Evolutionary conservation across 1,140 invertebrate genomes (phyloP), one percentile per base, ranked within the genome.

Genomic region (Lordiphosa mommai): DNA sequence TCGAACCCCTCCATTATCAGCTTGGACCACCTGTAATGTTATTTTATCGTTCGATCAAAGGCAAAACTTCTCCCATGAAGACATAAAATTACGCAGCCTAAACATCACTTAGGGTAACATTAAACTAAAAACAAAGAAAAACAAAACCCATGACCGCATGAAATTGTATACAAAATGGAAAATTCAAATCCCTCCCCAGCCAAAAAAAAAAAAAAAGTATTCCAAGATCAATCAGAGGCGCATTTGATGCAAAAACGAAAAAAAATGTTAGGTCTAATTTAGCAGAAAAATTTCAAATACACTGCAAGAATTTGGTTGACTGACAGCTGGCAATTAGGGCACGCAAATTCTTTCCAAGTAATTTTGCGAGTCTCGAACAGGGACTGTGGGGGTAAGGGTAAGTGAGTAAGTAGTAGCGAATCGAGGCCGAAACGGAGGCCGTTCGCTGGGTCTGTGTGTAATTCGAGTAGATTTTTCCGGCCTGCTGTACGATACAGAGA

Each of bases 391-490:
- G 50, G 50, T 52, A 58, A 48, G 34, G 61, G 67, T 66, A 66
- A 55, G 23, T 16, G 20, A 52, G 57, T 27, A 44, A 41, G 32
- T 57, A 34, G 36, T 48, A 44, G 47, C 20, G 20, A 23, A 50
- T 36, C 49, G 40, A 40, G 51, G 40, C 17, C 20, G 48, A 59
- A 63, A 40, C 43, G 37, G 44, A 55, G 52, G 46, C 53, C 12
- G 20, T 23, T 23, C 20, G 20, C 20, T 5, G 20, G 1, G 20
- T 40, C n/a, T 43, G 56, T 59, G 58, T 84, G 76, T 76, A 82
- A 82, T 84, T 72, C 77, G 76, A 82, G 76, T 84, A 60, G 61
- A 76, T 72, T 82, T 82, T 82, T 82, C 76, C 76, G 76, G 76
- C 76, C 82, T 71, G 72, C 76, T 82, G 76, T 80, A 65, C 55